These are phyloP conservation scores for Arrhamphus sclerolepis DNA, from an alignment of 2,797 vertebrate species.

Conservation along the genomic window DNA sequence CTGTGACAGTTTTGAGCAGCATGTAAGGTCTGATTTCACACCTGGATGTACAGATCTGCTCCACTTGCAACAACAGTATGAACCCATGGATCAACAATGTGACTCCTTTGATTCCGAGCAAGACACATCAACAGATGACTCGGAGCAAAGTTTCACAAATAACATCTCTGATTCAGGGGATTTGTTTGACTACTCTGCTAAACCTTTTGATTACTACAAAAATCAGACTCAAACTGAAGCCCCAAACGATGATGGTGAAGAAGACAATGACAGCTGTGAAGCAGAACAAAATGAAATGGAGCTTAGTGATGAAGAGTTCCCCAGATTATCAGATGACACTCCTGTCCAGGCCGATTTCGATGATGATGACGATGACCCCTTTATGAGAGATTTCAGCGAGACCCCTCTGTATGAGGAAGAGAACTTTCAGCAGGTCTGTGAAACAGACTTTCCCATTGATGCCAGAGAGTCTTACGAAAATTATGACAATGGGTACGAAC, in stretches of 20 bases:
- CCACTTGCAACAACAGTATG: constrained; percentile 36
- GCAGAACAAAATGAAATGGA: constrained; percentile 24
- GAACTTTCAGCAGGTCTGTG: neutral
- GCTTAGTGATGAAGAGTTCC: constrained; percentile 26
- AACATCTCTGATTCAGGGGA: constrained; percentile 41
- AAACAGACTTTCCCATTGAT: constrained; percentile 4
- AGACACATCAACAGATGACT: constrained; percentile 58
- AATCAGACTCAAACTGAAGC: constrained; percentile 26
- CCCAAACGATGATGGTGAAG: constrained; percentile 23
- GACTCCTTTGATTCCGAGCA: constrained; percentile 59
- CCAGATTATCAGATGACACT: constrained; percentile 21
- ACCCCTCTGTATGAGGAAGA: constrained; percentile 16
- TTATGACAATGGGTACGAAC: constrained; percentile 27
- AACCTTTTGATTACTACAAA: constrained; percentile 43
- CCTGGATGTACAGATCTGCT: constrained; percentile 28
- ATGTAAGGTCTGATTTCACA: constrained; percentile 42
- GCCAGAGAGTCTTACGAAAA: constrained; percentile 5
- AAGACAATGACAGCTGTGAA: constrained; percentile 22
- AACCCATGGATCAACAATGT: constrained; percentile 30
- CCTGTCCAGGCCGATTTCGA: constrained; percentile 25
- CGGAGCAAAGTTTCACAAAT: constrained; percentile 41
- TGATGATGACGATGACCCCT: constrained; percentile 25
- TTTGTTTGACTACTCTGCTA: constrained; percentile 27
- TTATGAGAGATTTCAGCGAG: constrained; percentile 29
- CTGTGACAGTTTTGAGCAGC: constrained; percentile 45